phyloP scores from a whole-genome alignment of 1,140 invertebrate genomes.

The Achroia grisella region DNA sequence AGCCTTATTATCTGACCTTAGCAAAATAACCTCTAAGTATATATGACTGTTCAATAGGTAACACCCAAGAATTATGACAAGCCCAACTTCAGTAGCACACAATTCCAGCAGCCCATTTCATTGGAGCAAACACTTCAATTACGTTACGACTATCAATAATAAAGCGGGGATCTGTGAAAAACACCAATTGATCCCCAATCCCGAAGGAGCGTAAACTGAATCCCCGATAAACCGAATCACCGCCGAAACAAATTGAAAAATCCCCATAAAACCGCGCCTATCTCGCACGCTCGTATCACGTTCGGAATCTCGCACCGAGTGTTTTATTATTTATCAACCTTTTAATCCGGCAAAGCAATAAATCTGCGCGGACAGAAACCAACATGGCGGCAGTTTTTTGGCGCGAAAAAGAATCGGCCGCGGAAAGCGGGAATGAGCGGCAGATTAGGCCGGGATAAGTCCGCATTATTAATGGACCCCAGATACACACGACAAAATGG shows the following conservation, averaged over 20 bases:
- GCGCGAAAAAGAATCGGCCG: slow-evolving; percentile 65
- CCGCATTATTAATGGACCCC: slow-evolving; percentile 65
- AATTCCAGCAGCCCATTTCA: background rate
- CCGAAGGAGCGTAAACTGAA: slow-evolving; percentile 11
- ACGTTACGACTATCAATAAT: slow-evolving; percentile 25
- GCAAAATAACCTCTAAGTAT: too few species aligned
- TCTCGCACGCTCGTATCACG: slow-evolving; percentile 12
- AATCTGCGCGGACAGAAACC: slow-evolving; percentile 52
- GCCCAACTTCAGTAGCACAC: too few species aligned
- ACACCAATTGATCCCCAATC: slow-evolving; percentile 14
- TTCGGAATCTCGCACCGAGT: slow-evolving; percentile 27
- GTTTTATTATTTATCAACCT: slow-evolving; percentile 62
- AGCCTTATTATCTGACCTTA: too few species aligned
- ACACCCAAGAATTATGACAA: too few species aligned
- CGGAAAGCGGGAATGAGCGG: slow-evolving; percentile 68
- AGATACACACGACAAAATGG: slow-evolving; percentile 57
- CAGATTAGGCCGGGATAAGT: slow-evolving; percentile 65
- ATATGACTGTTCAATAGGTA: too few species aligned
- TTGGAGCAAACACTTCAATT: slow-evolving; percentile 21
- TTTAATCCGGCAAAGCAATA: slow-evolving; percentile 58
- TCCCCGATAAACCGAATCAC: slow-evolving; percentile 27
- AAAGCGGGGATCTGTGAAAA: slow-evolving; percentile 14
- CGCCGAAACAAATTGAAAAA: slow-evolving; percentile 59
- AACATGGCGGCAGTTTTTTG: slow-evolving; percentile 48
- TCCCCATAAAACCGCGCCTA: slow-evolving; percentile 35